Base-by-base conservation (phyloP, 2,113 vertebrate genomes). In the Indri indri region DNA sequence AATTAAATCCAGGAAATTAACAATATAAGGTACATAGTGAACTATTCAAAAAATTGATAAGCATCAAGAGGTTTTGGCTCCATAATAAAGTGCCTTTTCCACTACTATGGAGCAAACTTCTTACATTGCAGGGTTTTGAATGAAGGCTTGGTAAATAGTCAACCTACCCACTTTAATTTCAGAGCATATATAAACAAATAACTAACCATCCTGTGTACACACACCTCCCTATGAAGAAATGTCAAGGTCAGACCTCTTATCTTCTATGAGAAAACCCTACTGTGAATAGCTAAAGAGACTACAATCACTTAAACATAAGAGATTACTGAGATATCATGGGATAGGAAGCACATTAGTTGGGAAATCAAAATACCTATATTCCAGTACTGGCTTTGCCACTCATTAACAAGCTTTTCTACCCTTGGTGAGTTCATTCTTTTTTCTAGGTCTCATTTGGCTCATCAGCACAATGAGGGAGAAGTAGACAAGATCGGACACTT, bases 321-420 rank as follows among this genome's bases (percentile, higher is more conserved):
- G 52, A 80, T 73, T 85, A 66, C 84, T 71, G 40, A 85, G 30
- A 70, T 11, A 73, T 68, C 37, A 92, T 11, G 1, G 16, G 37
- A 22, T 2, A 92, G 8, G 20, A 71, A 76, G 37, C 0, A 52
- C 3, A 73, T 45, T 32, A 45, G 12, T 20, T 71, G 11, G 13
- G 37, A 96, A 93, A 86, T 66, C 27, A 94, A 83, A 93, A 94
- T 52, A 50, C 14, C 8, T 88, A 32, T 59, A 47, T 85, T 91
- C 40, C 34, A 73, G 1, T 25, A 73, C 10, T 14, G 3, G n/a
- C 34, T 91, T 34, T 59, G 30, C 23, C 88, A 73, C 11, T n/a
- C 17, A 8, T 59, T 86, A 65, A 22, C 42, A 93, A 52, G n/a
- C 81, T 89, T 71, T n/a, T 14, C 6, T 20, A 79, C 27, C 25